These are phyloP conservation scores for Hyalella azteca DNA, from an alignment of 2,888 invertebrate species.

Conservation along the genomic window DNA sequence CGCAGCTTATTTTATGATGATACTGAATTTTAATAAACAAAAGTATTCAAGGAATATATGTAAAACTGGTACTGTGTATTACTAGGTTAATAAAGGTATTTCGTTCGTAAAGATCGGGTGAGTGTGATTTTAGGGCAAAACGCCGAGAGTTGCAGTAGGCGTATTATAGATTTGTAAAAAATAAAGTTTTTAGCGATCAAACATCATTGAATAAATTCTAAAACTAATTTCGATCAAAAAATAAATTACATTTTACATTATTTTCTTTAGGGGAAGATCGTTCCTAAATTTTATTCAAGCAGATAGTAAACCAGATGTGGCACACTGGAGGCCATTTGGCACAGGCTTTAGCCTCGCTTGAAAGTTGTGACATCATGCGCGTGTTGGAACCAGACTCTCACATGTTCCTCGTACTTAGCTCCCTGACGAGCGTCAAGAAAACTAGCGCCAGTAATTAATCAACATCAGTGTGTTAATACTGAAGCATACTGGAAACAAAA, in stretches of 20 bases:
- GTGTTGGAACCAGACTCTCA: slow-evolving; percentile 18
- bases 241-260: background rate
- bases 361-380: background rate
- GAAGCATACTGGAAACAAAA: too few species aligned
- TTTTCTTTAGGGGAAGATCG: background rate
- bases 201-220: background rate
- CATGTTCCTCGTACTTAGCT: background rate
- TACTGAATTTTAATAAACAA: too few species aligned
- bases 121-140: too few species aligned
- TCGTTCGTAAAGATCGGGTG: too few species aligned
- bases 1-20: too few species aligned
- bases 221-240: background rate
- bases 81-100: too few species aligned
- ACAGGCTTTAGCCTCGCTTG: background rate
- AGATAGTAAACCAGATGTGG: too few species aligned
- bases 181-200: background rate
- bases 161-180: background rate
- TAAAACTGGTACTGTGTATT: too few species aligned
- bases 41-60: too few species aligned
- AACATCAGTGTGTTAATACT: too few species aligned
- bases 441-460: too few species aligned
- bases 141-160: background rate
- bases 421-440: background rate
- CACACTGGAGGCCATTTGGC: background rate
- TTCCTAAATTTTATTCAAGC: too few species aligned